Evolutionary conservation across 2,888 invertebrate species (phyloP), one percentile per base, ranked within the genome.

Genomic region (Bibio marci): DNA sequence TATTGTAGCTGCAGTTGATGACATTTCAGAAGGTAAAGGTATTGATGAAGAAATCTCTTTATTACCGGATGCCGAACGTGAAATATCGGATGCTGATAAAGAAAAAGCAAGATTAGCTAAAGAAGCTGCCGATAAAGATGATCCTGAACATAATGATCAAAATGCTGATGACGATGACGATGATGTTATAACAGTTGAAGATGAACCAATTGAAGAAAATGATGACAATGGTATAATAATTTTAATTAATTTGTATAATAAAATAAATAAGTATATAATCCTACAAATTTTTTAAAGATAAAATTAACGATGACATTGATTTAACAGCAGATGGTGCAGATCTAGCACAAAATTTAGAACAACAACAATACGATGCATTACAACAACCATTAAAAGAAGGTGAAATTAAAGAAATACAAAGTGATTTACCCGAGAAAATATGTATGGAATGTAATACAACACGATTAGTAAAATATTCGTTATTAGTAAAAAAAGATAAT

Each of bases 41-140:
- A 74, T 72, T 35, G 76, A 77, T 48, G 73, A 72, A 48, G 76
- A 76, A 50, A 64, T 77, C 7, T 78, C 76, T 43, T 65, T 78
- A 5, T 65, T 78, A 44, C 78, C 78, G 0, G 78, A 78, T 50
- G 74, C 73, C 1, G 73, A 74, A 42, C 63, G 76, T 43, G 72
- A 73, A 50, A 71, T 74, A 44, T 72, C 75, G 1, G 75, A 76
- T 48, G 76, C 71, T 1, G 77, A 77, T 49, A 76, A 74, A 50
- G 71, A 71, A 37, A 69, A 68, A 41, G 74, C 73, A 0, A 45
- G 54, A 39, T 58, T 58, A 1, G 52, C 59, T 3, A 4, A 22
- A 22, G 53, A 56, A 43, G 47, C 59, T 45, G 59, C 57, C 12
- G 57, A 58, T 43, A 57, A 60, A 30, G 51, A 52, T 31, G 32